Evolutionary conservation across 2,888 invertebrate genomes (phyloP), one percentile per base, ranked within the genome.

Genomic region (Branchinecta sandiegonensis): DNA sequence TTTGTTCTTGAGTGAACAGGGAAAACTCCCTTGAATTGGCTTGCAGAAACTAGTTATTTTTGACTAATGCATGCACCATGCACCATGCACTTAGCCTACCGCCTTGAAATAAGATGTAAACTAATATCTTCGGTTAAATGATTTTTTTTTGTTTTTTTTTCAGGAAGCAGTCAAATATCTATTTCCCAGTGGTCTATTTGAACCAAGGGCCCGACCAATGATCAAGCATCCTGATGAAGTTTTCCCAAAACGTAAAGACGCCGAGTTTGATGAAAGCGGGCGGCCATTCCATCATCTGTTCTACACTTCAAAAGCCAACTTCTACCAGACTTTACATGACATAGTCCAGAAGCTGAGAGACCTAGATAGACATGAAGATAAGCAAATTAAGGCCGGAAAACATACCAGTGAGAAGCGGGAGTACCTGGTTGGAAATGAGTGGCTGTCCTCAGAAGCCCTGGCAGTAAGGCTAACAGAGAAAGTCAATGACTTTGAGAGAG

Each of bases 101-200:
- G n/a, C n/a, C 1, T 67, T 70, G 9, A 46, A 46, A 64, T 65
- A 71, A 68, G 70, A 66, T 72, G 50, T 73, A 73, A 69, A 5
- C 37, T 37, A 37, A 37, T 37, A 37, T 37, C 37, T 37, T 37
- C 6, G 37, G 4, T 5, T 37, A 37, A 37, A 37, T 37, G 37
- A 63, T 23, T 67, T 66, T 8, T 17, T 67, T 70, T 72, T 73
- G 63, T 71, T 70, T 71, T 71, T 72, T 72, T 79, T 81, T 70
- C 77, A 90, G 89, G 84, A 84, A 76, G 89, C 95, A 4, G 91
- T 99, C 73, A 83, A 85, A 72, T 99, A 99, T 79, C 80, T 99
- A n/a, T 89, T 99, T 75, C 99, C 99, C 8, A 95, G 95, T 70
- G 95, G 94, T 8, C 80, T 99, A 68, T 91, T 83, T 76, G 90